Base-by-base conservation (phyloP, 2,113 vertebrate species). In the Macquaria australasica region DNA sequence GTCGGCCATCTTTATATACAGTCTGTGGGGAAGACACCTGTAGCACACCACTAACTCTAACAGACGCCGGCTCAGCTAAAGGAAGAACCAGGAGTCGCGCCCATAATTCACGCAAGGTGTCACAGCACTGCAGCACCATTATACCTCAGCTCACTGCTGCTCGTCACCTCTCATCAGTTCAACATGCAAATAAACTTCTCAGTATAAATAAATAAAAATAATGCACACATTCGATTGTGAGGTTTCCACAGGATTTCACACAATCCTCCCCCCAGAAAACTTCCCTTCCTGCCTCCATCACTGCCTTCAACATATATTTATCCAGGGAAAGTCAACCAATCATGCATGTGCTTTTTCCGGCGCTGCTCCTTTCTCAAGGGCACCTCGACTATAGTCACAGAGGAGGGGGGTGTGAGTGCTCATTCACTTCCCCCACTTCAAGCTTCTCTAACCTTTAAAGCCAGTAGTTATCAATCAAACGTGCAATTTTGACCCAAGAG, bases 391-490 rank as follows among this genome's bases (percentile, higher is more conserved):
- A 39, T 1, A 28, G 9, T 28, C 50, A 39, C 21, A 3, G 21
- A 21, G 10, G 59, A 16, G 8, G 53, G 12, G 53, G 25, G 14
- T 15, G 59, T 0, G 56, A 1, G 15, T 21, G 3, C 45, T 50
- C 53, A 5, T 21, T 74, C 55, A 37, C 62, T 55, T 75, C 69
- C 41, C 5, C 60, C 62, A 37, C 80, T 79, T 72, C 41, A 43
- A 28, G 23, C 67, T 31, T 21, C 56, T 84, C 77, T 79, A 45
- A 83, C 87, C 82, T 88, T 77, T 78, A 71, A 68, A 81, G 41
- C 58, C 67, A 12, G 59, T 31, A 4, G 41, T 90, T 84, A 86
- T 59, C 79, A 87, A 89, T 81, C 81, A 90, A 86, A 80, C 39
- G 8, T 70, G 50, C 16, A 74, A 71, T 86, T 84, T 73, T 67